Evolutionary conservation across 2,888 invertebrate species (phyloP).

Genomic region (Schizotus pectinicornis): DNA sequence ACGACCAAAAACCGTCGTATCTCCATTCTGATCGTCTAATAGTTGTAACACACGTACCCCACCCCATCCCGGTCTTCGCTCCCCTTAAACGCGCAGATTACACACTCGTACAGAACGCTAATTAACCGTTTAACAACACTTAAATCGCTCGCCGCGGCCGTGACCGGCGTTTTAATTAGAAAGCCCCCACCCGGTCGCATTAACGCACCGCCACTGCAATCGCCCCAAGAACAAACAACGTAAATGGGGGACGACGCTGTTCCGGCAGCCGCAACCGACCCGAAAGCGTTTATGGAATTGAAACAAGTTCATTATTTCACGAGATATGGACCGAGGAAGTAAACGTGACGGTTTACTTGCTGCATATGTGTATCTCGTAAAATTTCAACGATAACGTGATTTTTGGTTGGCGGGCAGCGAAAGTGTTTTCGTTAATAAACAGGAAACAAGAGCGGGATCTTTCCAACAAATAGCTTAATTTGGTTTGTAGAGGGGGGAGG

Average conservation of each 20-base stretch:
- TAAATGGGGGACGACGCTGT: background rate
- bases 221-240: background rate
- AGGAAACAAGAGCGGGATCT: too few relatives aligned
- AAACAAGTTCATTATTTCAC: background rate
- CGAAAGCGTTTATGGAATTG: background rate
- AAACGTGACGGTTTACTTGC: too few relatives aligned
- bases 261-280: background rate
- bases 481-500: too few relatives aligned
- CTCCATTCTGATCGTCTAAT: conserved; percentile 20
- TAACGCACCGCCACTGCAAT: background rate
- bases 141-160: conserved; percentile 33
- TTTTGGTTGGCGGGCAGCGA: too few relatives aligned
- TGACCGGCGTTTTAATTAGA: conserved; percentile 34
- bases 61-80: too few relatives aligned
- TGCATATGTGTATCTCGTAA: too few relatives aligned
- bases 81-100: conserved; percentile 22
- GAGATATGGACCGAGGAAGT: background rate
- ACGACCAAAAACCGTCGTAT: conserved; percentile 31
- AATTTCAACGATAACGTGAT: too few relatives aligned
- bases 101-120: conserved; percentile 31
- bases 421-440: too few relatives aligned
- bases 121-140: conserved; percentile 39
- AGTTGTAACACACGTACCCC: conserved; percentile 15
- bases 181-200: background rate
- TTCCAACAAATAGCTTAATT: too few relatives aligned